These are phyloP conservation scores for Amblyornis subalaris DNA, from an alignment of 2,113 vertebrate genomes.

Conservation along the genomic window DNA sequence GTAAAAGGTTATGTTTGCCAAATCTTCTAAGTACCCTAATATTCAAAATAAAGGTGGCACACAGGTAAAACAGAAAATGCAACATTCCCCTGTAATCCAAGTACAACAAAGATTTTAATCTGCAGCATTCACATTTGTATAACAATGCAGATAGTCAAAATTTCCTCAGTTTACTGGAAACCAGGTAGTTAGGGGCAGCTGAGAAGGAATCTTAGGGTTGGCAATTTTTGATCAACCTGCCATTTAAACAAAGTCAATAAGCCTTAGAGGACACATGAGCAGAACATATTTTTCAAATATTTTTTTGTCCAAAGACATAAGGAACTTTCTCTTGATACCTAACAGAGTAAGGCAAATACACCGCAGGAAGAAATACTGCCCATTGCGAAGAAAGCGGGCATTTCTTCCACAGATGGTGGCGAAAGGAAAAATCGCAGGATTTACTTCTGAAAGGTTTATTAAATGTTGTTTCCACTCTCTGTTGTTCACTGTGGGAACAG, in stretches of 20 bases:
- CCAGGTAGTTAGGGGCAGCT: neutral
- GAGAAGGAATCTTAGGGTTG: neutral
- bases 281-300: neutral
- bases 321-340: neutral
- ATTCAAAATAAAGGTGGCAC: neutral
- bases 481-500: slow-evolving; percentile 55
- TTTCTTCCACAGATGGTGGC: neutral
- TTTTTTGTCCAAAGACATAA: neutral
- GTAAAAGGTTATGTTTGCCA: neutral
- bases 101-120: neutral
- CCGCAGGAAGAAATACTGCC: neutral
- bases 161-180: neutral
- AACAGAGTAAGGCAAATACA: neutral
- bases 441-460: slow-evolving; percentile 38
- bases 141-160: neutral
- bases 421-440: neutral
- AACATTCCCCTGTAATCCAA: neutral
- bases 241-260: neutral
- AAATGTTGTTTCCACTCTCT: slow-evolving; percentile 31
- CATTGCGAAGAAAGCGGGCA: neutral
- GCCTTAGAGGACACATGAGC: neutral
- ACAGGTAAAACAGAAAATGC: neutral
- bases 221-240: neutral
- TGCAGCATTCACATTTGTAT: neutral
- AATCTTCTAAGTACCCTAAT: neutral